Evolutionary conservation across 2,113 vertebrate genomes (phyloP).

Genomic region (Danio rerio): GRCz12tu NC_133181.1:1149001-1149500

Average conservation of each 20-base stretch:
- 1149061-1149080: too few relatives aligned
- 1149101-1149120: too few relatives aligned
- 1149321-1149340: conserved; percentile 57
- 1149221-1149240: too few relatives aligned
- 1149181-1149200: too few relatives aligned
- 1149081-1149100: too few relatives aligned
- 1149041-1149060: too few relatives aligned
- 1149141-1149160: too few relatives aligned
- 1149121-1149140: too few relatives aligned
- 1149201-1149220: too few relatives aligned
- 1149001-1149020: too few relatives aligned
- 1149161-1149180: too few relatives aligned
- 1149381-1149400: conserved; percentile 26
- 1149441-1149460: conserved; percentile 32
- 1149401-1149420: conserved; percentile 40
- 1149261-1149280: conserved; percentile 46
- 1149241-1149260: conserved; percentile 8
- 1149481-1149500: not conserved
- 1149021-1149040: too few relatives aligned
- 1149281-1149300: conserved; percentile 58
- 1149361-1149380: conserved; percentile 47
- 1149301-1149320: conserved; percentile 55
- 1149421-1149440: conserved; percentile 25
- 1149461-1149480: not conserved
- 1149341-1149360: conserved; percentile 46